phyloP scores from a whole-genome alignment of 2,797 vertebrate genomes.

The Lithobates sylvaticus region DNA sequence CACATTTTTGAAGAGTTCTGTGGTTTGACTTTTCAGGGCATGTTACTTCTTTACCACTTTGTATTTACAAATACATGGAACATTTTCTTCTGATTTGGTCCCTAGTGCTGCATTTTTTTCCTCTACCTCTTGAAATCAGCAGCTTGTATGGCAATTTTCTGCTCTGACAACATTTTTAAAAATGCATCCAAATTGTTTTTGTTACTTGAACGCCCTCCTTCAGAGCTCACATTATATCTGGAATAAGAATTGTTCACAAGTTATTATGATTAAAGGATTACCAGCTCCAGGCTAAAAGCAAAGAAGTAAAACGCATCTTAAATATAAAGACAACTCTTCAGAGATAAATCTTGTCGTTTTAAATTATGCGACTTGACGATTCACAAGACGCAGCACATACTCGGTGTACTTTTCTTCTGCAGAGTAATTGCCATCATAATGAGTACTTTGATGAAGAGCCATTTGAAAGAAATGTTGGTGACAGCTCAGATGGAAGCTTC shows the following conservation, averaged over 20 bases:
- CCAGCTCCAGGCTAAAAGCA: slow-evolving; percentile 48
- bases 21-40: not conserved
- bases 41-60: not conserved
- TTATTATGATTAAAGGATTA: slow-evolving; percentile 59
- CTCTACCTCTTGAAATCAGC: not conserved
- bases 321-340: slow-evolving; percentile 47
- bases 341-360: slow-evolving; percentile 47
- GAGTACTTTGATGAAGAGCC: slow-evolving; percentile 56
- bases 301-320: slow-evolving; percentile 46
- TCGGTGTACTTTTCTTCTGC: slow-evolving; percentile 40
- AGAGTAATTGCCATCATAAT: slow-evolving; percentile 53
- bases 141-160: slow-evolving; percentile 14
- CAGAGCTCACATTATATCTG: slow-evolving; percentile 32
- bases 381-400: slow-evolving; percentile 41
- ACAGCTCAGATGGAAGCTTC: slow-evolving; percentile 42
- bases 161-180: slow-evolving; percentile 40
- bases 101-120: not conserved
- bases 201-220: slow-evolving; percentile 35
- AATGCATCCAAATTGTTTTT: slow-evolving; percentile 42
- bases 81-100: not conserved
- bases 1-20: not conserved
- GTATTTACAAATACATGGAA: not conserved
- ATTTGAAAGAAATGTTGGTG: slow-evolving; percentile 40
- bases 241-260: slow-evolving; percentile 32
- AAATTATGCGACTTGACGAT: slow-evolving; percentile 47